Evolutionary conservation across 2,113 vertebrate species (phyloP).

Genomic region (Bubo bubo): DNA sequence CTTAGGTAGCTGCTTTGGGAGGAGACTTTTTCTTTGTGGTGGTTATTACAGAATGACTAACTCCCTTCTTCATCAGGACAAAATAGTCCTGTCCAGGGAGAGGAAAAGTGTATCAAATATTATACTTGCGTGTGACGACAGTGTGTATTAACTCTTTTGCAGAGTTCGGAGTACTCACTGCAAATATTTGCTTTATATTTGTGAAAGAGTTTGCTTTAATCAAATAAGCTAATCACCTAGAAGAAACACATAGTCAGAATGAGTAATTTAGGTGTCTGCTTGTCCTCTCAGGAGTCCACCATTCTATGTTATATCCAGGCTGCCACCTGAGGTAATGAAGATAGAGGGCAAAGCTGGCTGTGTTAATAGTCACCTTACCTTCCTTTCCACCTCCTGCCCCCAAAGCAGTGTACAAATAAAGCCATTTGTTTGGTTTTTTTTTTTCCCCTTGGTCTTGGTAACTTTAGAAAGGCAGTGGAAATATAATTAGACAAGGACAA

Average conservation of each 20-base stretch:
- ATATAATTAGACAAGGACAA: neutral
- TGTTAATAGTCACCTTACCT: neutral
- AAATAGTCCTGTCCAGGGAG: neutral
- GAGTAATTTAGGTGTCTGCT: neutral
- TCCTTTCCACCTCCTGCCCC: neutral
- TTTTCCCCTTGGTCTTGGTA: neutral
- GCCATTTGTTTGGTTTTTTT: neutral
- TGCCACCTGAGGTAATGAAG: neutral
- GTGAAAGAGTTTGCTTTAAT: neutral
- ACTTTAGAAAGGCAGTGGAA: neutral
- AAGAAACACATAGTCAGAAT: neutral
- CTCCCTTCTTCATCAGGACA: neutral
- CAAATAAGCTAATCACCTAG: neutral
- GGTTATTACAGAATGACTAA: neutral
- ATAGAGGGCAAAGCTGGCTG: neutral
- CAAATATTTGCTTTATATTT: neutral
- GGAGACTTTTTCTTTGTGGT: neutral
- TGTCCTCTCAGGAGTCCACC: neutral
- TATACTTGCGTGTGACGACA: rapidly evolving
- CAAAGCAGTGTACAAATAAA: neutral
- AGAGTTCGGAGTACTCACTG: neutral
- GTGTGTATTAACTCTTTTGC: neutral
- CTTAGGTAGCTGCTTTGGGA: neutral
- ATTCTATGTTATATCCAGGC: neutral
- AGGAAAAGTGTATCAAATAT: neutral